Percentiles rank a stretch among this genome's conserved stretches.
phyloP scores from a whole-genome alignment of 1,140 invertebrate species.

The Megalonaias nervosa region DNA sequence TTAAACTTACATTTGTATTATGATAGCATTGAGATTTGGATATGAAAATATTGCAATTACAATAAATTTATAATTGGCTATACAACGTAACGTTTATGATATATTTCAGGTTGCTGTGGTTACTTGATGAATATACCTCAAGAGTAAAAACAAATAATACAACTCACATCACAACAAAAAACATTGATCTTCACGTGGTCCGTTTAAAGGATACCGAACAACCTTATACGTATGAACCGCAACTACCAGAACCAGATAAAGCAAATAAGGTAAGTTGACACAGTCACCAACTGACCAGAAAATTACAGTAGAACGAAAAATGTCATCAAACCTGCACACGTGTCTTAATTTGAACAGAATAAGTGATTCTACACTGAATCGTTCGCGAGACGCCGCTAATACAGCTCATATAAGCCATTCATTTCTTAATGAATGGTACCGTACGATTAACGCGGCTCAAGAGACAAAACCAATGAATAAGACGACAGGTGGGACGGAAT shows the following conservation, averaged over 20 bases:
- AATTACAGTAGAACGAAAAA: no score
- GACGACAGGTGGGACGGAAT: no score
- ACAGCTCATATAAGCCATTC: no score
- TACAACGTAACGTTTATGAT: not conserved
- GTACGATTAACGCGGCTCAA: no score
- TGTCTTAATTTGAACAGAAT: no score
- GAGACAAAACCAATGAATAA: no score
- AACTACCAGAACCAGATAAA: not conserved
- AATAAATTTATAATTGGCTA: not conserved
- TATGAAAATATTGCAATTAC: not conserved
- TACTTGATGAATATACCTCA: constrained; percentile 41
- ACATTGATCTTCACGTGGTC: constrained; percentile 46
- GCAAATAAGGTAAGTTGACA: constrained; percentile 1
- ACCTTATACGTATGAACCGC: constrained; percentile 12
- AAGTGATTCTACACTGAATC: no score
- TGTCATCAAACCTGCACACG: no score
- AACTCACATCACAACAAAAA: constrained; percentile 44
- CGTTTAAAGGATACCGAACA: constrained; percentile 25
- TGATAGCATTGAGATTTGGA: not conserved
- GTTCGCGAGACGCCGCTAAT: no score
- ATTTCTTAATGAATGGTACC: no score
- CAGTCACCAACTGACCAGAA: constrained; percentile 7
- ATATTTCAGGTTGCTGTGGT: constrained; percentile 34
- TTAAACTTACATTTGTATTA: not conserved
- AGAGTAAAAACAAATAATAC: constrained; percentile 32